Percentiles rank a stretch among this genome's conserved stretches.
These are phyloP conservation scores for Macrotrachela quadricornifera DNA, from an alignment of 1,140 invertebrate species.

Conservation along the genomic window DNA sequence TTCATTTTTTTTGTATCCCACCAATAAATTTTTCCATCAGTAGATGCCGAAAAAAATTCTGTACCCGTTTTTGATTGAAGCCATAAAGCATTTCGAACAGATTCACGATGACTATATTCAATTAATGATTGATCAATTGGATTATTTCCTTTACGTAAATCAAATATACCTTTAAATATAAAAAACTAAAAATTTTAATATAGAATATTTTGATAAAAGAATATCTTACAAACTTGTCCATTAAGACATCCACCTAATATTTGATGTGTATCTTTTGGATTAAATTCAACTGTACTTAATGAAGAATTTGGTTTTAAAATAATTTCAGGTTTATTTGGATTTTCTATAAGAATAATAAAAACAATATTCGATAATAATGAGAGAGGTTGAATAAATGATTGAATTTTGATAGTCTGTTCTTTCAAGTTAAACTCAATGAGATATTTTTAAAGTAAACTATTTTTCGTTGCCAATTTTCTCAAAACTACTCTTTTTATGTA, in stretches of 20 bases:
- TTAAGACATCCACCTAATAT: conserved; percentile 65
- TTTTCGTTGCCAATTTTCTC: too few species aligned
- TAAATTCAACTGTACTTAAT: conserved; percentile 63
- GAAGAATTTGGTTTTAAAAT: conserved; percentile 45
- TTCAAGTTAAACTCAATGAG: too few species aligned
- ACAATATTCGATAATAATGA: conserved; percentile 1
- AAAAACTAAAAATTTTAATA: conserved; percentile 3
- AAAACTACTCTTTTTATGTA: too few species aligned
- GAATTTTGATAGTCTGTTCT: too few species aligned
- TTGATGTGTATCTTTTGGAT: conserved; percentile 64
- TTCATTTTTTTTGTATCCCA: too few species aligned
- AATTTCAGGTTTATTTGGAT: conserved; percentile 62
- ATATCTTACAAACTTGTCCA: conserved; percentile 44
- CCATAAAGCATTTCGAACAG: conserved; percentile 29
- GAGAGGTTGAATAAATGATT: background rate
- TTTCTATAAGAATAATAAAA: conserved; percentile 40
- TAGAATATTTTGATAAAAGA: background rate
- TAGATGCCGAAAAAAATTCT: conserved; percentile 63
- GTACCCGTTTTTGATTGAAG: conserved; percentile 31
- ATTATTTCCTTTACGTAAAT: conserved; percentile 29
- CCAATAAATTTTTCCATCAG: conserved; percentile 59
- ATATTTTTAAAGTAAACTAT: too few species aligned
- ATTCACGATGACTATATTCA: conserved; percentile 29
- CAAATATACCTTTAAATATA: conserved; percentile 23
- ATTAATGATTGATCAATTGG: conserved; percentile 29